A percentile compares a stretch with the other conserved stretches of the same genome.
These are phyloP conservation scores for Mustela nigripes DNA, from an alignment of 2,113 vertebrate genomes.

Conservation along the genomic window DNA sequence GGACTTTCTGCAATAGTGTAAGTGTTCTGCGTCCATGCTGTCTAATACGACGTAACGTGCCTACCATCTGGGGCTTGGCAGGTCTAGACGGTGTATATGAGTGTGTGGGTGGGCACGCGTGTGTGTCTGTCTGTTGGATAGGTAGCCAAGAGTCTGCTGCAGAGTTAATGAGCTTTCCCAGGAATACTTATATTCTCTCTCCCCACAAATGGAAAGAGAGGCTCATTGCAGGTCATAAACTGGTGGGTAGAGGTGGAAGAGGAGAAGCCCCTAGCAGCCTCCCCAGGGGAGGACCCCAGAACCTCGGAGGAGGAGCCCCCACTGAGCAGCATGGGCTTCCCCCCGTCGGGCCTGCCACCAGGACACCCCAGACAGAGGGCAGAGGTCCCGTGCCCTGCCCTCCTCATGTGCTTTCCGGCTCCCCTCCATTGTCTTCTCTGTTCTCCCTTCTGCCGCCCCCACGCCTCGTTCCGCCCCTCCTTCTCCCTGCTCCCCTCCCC, in stretches of 20 bases:
- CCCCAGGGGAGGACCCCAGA: background rate
- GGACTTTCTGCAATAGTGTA: background rate
- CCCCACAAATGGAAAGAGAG: background rate
- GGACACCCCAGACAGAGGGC: background rate
- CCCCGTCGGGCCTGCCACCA: background rate
- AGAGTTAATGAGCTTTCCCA: background rate
- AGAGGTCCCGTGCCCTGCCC: background rate
- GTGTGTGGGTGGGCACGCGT: background rate
- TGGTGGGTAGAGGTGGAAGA: background rate
- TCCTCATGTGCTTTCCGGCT: too few relatives aligned
- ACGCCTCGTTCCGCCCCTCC: accelerated
- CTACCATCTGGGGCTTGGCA: background rate
- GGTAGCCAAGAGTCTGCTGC: background rate
- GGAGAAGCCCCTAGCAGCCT: background rate
- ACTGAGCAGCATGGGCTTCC: too few relatives aligned
- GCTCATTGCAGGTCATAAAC: background rate
- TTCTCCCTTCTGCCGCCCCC: accelerated
- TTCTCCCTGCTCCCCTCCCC: too few relatives aligned
- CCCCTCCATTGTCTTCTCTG: accelerated
- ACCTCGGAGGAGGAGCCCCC: background rate
- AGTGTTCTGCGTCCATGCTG: background rate
- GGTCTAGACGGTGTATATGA: too few relatives aligned
- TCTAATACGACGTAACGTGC: accelerated
- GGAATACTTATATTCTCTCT: background rate
- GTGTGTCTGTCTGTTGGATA: background rate